Evolutionary conservation across 2,797 vertebrate species (phyloP), one percentile per base, ranked within the genome.

Genomic region (Orestias chungarensis): DNA sequence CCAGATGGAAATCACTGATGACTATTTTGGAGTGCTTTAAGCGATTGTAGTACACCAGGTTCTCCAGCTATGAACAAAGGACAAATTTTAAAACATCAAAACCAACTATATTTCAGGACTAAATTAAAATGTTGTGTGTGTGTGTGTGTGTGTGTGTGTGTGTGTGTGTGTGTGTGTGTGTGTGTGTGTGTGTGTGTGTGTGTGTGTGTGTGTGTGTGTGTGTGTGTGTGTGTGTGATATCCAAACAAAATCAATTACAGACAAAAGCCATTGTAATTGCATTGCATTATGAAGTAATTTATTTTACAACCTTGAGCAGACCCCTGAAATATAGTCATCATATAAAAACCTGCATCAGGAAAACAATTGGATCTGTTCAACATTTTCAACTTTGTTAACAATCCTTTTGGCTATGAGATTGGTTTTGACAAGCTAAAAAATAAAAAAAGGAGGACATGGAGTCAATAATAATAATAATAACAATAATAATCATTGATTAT

Each of bases 1-100:
- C 98, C 84, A 99, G 92, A 76, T 99, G 98, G 91, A 99, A 99
- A 92, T 99, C 97, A 0, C 97, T 99, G 93, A 99, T 99, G 87
- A 99, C 97, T 0, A 99, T 99, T 95, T 99, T 99, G 6, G 98
- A 99, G 90, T 99, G 96, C 93, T 99, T 99, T 92, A 99, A 93
- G 47, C 98, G 96, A 84, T 98, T 99, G 87, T 95, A 99, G 89
- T 99, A 99, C 76, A 99, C 96, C 89, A 99, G 91, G 90, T 99
- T 99, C 92, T 99, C 98, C 94, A 99, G 87, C 98, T 99, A n/a
- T 83, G 64, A 43, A 68, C 15, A 70, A 68, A 75, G 3, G 25
- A 49, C 3, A 73, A 15, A 12, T 42, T 23, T 23, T 3, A 31
- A 57, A 52, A 62, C 17, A 9, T 61, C 10, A 7, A 25, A 2